These are phyloP conservation scores for Scomber japonicus DNA, from an alignment of 2,113 vertebrate species.

Conservation along the genomic window DNA sequence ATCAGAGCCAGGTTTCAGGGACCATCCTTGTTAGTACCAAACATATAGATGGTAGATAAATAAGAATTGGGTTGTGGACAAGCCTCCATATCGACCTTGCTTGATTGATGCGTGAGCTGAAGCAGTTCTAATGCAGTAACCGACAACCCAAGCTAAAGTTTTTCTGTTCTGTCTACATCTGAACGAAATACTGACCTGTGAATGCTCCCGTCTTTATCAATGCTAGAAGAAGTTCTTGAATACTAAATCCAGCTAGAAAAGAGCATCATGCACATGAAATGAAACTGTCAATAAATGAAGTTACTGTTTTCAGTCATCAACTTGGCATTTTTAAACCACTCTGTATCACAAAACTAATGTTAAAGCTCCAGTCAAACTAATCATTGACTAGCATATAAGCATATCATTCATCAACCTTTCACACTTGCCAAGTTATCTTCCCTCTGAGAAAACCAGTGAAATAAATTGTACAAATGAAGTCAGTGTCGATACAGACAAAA, in stretches of 20 bases:
- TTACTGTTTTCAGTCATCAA: too few relatives aligned
- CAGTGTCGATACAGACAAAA: not conserved
- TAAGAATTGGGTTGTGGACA: not conserved
- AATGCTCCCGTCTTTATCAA: not conserved
- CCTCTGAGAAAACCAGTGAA: not conserved
- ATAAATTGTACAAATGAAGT: not conserved
- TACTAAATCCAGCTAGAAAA: not conserved
- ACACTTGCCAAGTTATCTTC: not conserved
- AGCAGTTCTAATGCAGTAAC: not conserved
- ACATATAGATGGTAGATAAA: not conserved
- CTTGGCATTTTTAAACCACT: not conserved
- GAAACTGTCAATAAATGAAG: too few relatives aligned
- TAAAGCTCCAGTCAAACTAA: not conserved
- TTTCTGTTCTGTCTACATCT: not conserved
- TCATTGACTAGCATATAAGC: not conserved
- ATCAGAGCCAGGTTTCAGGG: too few relatives aligned
- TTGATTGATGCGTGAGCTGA: not conserved
- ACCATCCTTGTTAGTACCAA: not conserved
- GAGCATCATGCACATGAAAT: not conserved
- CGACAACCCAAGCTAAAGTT: not conserved
- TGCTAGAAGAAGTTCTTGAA: not conserved
- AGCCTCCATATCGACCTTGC: not conserved
- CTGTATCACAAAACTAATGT: not conserved
- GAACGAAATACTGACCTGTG: not conserved
- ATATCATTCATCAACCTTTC: not conserved